These are phyloP conservation scores for Strigamia maritima DNA, from an alignment of 2,888 invertebrate species.

Conservation along the genomic window DNA sequence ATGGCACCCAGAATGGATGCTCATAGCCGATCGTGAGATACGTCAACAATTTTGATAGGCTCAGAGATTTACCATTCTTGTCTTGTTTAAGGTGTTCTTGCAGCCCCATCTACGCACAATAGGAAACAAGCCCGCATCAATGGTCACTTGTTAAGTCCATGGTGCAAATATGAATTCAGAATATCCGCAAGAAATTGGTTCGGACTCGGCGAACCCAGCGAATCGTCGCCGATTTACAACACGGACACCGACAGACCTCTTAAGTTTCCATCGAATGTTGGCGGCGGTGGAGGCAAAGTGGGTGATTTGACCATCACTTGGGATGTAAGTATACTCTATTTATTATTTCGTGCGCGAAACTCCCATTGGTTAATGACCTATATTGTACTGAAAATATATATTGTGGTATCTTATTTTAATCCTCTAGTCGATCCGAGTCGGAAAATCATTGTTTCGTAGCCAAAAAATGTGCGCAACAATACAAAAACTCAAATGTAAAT, in stretches of 20 bases:
- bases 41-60: too few species aligned
- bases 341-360: too few species aligned
- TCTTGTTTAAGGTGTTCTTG: slow-evolving; percentile 55
- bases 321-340: slow-evolving; percentile 61
- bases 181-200: slow-evolving; percentile 80
- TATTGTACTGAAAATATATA: too few species aligned
- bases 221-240: slow-evolving; percentile 80
- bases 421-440: too few species aligned
- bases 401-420: too few species aligned
- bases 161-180: slow-evolving; percentile 85
- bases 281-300: slow-evolving; percentile 93
- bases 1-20: slow-evolving; percentile 78
- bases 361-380: too few species aligned
- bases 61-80: neutral
- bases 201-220: slow-evolving; percentile 76
- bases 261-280: slow-evolving; percentile 71
- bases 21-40: slow-evolving; percentile 61
- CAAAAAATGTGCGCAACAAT: too few species aligned
- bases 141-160: slow-evolving; percentile 69
- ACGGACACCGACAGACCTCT: slow-evolving; percentile 77
- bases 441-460: too few species aligned
- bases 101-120: slow-evolving; percentile 47
- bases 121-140: slow-evolving; percentile 71
- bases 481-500: too few species aligned
- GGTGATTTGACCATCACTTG: slow-evolving; percentile 90